Evolutionary conservation across 2,888 invertebrate genomes (phyloP), one percentile per base, ranked within the genome.

Genomic region (Drosophila anomalata): DNA sequence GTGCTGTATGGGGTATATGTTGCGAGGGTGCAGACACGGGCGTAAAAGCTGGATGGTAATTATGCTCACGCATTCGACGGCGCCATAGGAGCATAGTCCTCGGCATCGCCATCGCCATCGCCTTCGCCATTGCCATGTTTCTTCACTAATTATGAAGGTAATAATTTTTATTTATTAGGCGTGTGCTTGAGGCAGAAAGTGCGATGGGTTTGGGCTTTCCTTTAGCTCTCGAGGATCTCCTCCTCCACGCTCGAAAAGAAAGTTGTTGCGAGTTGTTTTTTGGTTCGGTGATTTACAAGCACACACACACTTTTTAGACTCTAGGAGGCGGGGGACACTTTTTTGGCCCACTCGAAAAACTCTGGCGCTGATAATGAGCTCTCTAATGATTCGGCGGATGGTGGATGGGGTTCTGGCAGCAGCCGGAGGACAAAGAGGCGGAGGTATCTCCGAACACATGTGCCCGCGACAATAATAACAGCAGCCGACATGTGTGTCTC

Each of bases 101-200:
- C 33, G 33, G 12, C 33, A 12, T 33, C 88, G 88, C 83, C 79
- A 78, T 71, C 76, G 77, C 75, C 73, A 72, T 53, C 77, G 82
- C 65, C 41, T 17, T 42, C 41, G 41, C 41, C 74, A 57, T 56
- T 36, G 70, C 65, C 83, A 88, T 85, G 84, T 85, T 85, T 81
- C 78, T 78, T 56, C 80, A 87, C 87, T 88, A 89, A 88, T 89
- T 88, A 89, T 83, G 88, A 85, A 89, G 88, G 89, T 89, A 89
- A 89, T 89, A 88, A 89, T 88, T 89, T 89, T 86, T 89, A 89
- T 89, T 89, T 89, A 89, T 88, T 89, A 89, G 85, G 78, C 89
- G 80, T 83, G 78, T 83, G 85, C 81, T 82, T 78, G 62, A 76
- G 78, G 82, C 87, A 82, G 74, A 70, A 76, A 73, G 68, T 76